Evolutionary conservation across 2,888 invertebrate species (phyloP).

Genomic region (Sycophila texana): DNA sequence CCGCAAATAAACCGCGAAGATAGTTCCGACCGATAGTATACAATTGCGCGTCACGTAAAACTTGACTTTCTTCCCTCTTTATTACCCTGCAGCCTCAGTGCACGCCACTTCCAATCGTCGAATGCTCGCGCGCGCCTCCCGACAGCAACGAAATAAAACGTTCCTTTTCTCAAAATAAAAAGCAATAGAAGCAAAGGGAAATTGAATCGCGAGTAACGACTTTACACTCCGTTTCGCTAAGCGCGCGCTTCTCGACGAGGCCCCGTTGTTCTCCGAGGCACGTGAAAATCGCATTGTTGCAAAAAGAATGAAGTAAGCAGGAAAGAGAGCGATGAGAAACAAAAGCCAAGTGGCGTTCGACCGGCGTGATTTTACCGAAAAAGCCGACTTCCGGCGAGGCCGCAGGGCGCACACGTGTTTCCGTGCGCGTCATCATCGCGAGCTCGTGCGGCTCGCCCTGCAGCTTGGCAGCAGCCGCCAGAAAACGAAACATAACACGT

Average conservation of each 20-base stretch:
- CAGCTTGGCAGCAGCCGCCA: slow-evolving; percentile 1
- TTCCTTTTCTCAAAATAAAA: slow-evolving; percentile 1
- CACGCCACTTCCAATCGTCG: slow-evolving; percentile 32
- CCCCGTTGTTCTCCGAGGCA: neutral
- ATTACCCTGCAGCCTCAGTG: slow-evolving; percentile 49
- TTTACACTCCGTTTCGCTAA: neutral
- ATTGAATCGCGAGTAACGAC: neutral
- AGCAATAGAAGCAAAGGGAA: too few relatives aligned
- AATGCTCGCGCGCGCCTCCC: neutral
- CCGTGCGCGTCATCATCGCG: slow-evolving; percentile 18
- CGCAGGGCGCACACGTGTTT: slow-evolving; percentile 53
- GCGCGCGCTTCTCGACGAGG: neutral
- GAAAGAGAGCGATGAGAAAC: neutral
- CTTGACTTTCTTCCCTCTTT: slow-evolving; percentile 35
- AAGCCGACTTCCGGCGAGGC: slow-evolving; percentile 15
- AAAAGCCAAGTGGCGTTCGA: neutral
- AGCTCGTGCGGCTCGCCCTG: neutral
- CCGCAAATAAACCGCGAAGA: slow-evolving; percentile 39
- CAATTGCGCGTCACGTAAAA: slow-evolving; percentile 36
- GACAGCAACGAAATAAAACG: neutral
- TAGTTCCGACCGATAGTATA: slow-evolving; percentile 34
- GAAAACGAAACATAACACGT: slow-evolving; percentile 43
- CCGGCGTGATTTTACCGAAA: slow-evolving; percentile 1
- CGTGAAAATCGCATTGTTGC: neutral
- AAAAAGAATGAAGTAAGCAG: neutral